phyloP scores from a whole-genome alignment of 2,113 vertebrate genomes.

The Pionites leucogaster region DNA sequence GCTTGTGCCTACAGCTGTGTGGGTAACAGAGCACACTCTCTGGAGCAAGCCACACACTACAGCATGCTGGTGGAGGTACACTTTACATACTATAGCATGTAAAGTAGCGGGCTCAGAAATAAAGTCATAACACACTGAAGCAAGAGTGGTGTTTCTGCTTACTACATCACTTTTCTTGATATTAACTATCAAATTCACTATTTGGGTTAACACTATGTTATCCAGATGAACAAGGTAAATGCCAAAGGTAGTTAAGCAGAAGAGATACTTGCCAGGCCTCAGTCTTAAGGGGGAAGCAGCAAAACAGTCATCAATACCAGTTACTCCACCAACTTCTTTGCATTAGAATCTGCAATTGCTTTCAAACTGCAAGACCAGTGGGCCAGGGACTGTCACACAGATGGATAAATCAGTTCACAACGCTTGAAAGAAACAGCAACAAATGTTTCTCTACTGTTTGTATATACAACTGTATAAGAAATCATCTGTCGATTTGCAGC shows the following conservation, averaged over 20 bases:
- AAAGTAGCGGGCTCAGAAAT: neutral
- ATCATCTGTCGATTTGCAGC: neutral
- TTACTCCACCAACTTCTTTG: neutral
- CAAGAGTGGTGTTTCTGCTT: neutral
- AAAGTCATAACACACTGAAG: neutral
- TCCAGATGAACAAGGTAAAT: neutral
- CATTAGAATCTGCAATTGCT: neutral
- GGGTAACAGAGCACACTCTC: fast-evolving
- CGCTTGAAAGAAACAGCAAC: neutral
- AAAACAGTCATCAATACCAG: neutral
- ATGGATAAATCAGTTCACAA: neutral
- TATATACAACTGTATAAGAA: neutral
- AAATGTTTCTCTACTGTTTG: neutral
- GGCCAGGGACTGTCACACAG: neutral
- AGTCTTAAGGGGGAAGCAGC: fast-evolving
- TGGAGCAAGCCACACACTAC: fast-evolving
- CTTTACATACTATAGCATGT: neutral
- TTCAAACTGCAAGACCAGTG: neutral
- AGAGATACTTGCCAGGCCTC: neutral
- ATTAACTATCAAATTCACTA: neutral
- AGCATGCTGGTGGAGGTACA: neutral
- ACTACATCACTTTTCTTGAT: neutral
- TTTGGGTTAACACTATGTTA: neutral
- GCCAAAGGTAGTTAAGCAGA: neutral
- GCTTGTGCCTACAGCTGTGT: neutral